Percentiles rank a stretch among this genome's conserved stretches.
phyloP scores from a whole-genome alignment of 2,888 invertebrate genomes.

The Pachymerium ferrugineum region DNA sequence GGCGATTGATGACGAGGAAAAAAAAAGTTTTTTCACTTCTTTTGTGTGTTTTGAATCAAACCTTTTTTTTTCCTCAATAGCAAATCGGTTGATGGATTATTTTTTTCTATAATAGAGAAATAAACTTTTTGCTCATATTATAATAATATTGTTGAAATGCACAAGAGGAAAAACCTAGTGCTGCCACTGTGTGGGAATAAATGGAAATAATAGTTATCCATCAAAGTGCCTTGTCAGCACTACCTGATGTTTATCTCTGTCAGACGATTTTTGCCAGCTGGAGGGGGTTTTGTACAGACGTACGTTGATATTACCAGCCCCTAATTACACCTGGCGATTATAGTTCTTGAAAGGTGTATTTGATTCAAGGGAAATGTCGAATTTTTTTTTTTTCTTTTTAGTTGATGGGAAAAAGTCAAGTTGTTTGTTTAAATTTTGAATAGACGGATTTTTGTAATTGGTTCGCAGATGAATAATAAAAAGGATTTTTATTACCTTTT shows the following conservation, averaged over 20 bases:
- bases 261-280: background rate
- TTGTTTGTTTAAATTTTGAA: too few species aligned
- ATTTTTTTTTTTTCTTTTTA: background rate
- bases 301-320: background rate
- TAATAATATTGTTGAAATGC: too few species aligned
- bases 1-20: too few species aligned
- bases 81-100: too few species aligned
- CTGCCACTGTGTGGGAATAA: constrained; percentile 4
- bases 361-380: background rate
- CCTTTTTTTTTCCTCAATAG: background rate
- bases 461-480: too few species aligned
- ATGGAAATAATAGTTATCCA: constrained; percentile 1
- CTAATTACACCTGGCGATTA: background rate
- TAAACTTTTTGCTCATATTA: too few species aligned
- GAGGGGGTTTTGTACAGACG: background rate
- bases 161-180: too few species aligned
- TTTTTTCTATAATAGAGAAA: too few species aligned
- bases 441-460: too few species aligned
- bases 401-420: too few species aligned
- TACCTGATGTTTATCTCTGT: background rate
- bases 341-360: background rate
- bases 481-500: too few species aligned
- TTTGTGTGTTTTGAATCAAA: background rate
- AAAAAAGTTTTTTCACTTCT: background rate
- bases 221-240: background rate